Percentiles rank a stretch among this genome's conserved stretches.
These are phyloP conservation scores for Callipepla californica DNA, from an alignment of 2,113 vertebrate genomes.

Conservation along the genomic window DNA sequence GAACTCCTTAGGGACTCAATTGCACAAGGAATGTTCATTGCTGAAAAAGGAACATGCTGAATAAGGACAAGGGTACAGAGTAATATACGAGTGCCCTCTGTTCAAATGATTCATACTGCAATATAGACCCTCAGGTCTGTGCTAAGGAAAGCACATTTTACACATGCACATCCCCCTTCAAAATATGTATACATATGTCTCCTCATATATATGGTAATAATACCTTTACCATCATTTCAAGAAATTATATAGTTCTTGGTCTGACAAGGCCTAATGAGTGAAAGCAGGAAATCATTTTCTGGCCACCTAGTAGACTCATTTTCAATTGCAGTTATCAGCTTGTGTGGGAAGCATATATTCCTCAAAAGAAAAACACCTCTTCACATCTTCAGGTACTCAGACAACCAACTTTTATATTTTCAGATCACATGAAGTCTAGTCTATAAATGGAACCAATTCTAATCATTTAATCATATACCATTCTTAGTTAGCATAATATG, in stretches of 20 bases:
- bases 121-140: not conserved
- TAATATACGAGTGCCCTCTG: not conserved
- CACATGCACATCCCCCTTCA: not conserved
- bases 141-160: not conserved
- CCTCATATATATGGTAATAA: not conserved
- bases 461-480: constrained; percentile 47
- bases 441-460: constrained; percentile 35
- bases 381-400: not conserved
- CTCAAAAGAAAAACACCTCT: not conserved
- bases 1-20: not conserved
- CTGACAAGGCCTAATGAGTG: not conserved
- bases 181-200: not conserved
- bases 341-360: not conserved
- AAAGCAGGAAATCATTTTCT: not conserved
- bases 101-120: not conserved
- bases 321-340: not conserved
- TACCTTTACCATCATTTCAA: not conserved
- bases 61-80: not conserved
- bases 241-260: not conserved
- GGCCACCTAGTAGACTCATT: not conserved
- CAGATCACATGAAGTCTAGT: not conserved
- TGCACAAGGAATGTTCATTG: not conserved
- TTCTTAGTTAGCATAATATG: constrained; percentile 50
- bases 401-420: constrained; percentile 5
- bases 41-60: not conserved